Evolutionary conservation across 1,140 invertebrate genomes (phyloP).

Genomic region (Halictus rubicundus): DNA sequence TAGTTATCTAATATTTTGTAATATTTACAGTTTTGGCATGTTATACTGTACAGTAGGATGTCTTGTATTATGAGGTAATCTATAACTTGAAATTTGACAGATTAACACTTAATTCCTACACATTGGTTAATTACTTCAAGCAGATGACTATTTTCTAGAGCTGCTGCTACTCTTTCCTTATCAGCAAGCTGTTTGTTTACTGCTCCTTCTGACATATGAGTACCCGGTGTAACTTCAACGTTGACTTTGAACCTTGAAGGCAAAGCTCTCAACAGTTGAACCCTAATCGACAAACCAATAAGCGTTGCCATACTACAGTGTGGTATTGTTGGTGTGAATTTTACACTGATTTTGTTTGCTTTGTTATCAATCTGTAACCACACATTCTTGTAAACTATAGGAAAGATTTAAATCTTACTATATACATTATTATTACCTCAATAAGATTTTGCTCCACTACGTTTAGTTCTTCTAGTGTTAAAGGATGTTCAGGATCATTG

Average conservation of each 20-base stretch:
- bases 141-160: conserved; percentile 89
- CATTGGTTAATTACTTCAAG: conserved; percentile 86
- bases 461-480: conserved; percentile 97
- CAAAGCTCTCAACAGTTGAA: conserved; percentile 93
- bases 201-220: conserved; percentile 93
- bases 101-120: conserved; percentile 73
- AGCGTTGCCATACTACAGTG: conserved; percentile 99
- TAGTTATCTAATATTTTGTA: too few species aligned
- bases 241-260: conserved; percentile 94
- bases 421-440: conserved; percentile 77
- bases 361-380: conserved; percentile 84
- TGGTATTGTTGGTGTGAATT: conserved; percentile 98
- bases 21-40: too few species aligned
- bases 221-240: conserved; percentile 95
- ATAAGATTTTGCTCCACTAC: conserved; percentile 94
- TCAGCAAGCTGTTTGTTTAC: conserved; percentile 99
- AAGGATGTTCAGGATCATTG: conserved; percentile 99
- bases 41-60: neutral
- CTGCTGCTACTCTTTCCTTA: conserved; percentile 98
- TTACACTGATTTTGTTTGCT: conserved; percentile 87
- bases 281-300: conserved; percentile 93
- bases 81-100: too few species aligned
- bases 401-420: neutral
- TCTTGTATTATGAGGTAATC: too few species aligned
- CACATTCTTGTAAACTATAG: conserved; percentile 22